Evolutionary conservation across 1,140 invertebrate species (phyloP), one percentile per base, ranked within the genome.

Genomic region (Cryptotermes secundus): DNA sequence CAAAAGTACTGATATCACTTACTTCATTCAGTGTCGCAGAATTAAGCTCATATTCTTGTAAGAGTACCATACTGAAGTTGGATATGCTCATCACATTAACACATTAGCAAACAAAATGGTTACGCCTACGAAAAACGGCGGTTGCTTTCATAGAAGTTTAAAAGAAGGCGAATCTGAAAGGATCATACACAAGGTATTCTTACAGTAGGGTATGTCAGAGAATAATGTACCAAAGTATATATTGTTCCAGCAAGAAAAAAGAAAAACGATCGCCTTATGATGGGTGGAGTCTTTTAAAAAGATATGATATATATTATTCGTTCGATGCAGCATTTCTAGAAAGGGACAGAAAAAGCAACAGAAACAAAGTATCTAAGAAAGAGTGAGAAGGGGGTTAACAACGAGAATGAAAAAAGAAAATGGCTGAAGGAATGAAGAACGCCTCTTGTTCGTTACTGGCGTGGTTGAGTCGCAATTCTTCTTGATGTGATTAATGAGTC

Each of bases 401-500:
- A 72, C 7, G 59, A 38, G 38, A 6, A 38, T 38, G 12, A 38
- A 38, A 38, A 12, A 4, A 38, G 12, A 38, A 38, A 72, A 31
- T 31, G 31, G n/a, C 9, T n/a, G 59, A n/a, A 31, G n/a, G 59
- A 72, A 72, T 31, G 26, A 72, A 72, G n/a, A 72, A n/a, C 26
- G n/a, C 26, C n/a, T 72, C 26, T 72, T 72, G 59, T 72, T 72
- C 59, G 26, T 31, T 72, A 72, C n/a, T 16, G 59, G 59, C 59
- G 59, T 72, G 59, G 59, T 4, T 31, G 26, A 26, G 59, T 72
- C 59, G n/a, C 59, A 72, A 72, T 72, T 81, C 38, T 36, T 81
- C 38, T 45, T 81, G 34, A 45, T 59, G 26, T 82, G 81, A 82
- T 82, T 42, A 82, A 82, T 45, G 81, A 82, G 19, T 49, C n/a